Base-by-base conservation (phyloP, 2,888 invertebrate species). In the Meiosimyza decipiens region DNA sequence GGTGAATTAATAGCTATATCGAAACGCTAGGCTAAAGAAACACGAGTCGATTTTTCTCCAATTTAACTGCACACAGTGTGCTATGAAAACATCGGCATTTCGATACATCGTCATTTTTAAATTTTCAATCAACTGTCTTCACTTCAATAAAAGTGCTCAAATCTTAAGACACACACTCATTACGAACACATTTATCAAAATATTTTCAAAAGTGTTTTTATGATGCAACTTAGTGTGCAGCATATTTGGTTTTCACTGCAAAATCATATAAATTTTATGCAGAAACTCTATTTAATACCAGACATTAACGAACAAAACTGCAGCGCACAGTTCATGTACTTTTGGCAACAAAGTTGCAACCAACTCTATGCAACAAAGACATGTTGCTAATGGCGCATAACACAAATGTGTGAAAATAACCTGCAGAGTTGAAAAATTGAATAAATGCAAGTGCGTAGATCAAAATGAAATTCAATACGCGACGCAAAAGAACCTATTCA, bases 391-490 rank as follows among this genome's bases (percentile, higher is more conserved):
- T 57, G 71, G 18, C 18, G 59, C 47, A 6, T 51, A 18, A 49
- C 50, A 52, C 15, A 78, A 80, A 82, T 82, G 84, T 82, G 82
- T 83, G 82, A 82, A 83, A 83, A 83, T 82, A 79, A 80, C 84
- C 84, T 79, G 82, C 77, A 76, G 84, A 71, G 82, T 80, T 82
- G 80, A 82, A 80, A 83, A 82, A 83, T 83, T 80, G 80, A 81
- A 83, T 79, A 82, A 80, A 83, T 77, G 77, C 78, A 64, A 67
- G 79, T 75, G 77, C 82, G 77, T 82, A 77, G 83, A 83, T 83
- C 84, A 83, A 81, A 83, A 82, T 82, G 84, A 82, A 83, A 82
- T 81, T 82, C 82, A 82, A 83, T 83, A 82, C 82, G 83, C 77
- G 73, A 57, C 28, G 22, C 4, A 28, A 28, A 22, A 18, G 28